Conservation (phyloP, 2,888 invertebrate species). For the Drosophila rellima region DNA sequence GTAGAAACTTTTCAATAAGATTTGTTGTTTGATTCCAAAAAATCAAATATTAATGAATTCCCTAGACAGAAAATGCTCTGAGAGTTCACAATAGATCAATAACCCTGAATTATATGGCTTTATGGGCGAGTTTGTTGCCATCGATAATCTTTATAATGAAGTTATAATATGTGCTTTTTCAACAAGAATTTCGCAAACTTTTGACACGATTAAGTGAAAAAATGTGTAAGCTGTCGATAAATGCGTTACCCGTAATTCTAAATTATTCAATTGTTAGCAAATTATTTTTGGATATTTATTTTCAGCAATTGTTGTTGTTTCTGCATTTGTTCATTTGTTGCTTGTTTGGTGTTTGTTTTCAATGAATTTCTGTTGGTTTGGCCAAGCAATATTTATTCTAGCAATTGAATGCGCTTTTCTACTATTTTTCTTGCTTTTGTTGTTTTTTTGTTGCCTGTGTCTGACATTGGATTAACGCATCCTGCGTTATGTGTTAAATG, state of each 20-base stretch:
- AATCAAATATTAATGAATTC: slow-evolving; percentile 17
- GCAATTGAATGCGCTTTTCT: slow-evolving; percentile 39
- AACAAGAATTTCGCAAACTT: slow-evolving; percentile 13
- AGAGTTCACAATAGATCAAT: slow-evolving; percentile 8
- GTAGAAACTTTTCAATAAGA: slow-evolving; percentile 3
- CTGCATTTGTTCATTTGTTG: slow-evolving; percentile 27
- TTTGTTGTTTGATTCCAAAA: neutral
- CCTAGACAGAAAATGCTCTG: neutral
- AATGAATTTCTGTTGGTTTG: slow-evolving; percentile 22
- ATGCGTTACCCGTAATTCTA: slow-evolving; percentile 6
- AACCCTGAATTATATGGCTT: neutral
- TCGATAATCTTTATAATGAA: slow-evolving; percentile 21
- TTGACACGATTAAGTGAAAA: slow-evolving; percentile 21
- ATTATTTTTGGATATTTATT: slow-evolving; percentile 10
- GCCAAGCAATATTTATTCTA: slow-evolving; percentile 31
- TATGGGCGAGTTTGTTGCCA: neutral
- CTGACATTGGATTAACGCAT: slow-evolving; percentile 3
- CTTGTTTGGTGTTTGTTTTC: slow-evolving; percentile 30
- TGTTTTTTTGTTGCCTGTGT: slow-evolving; percentile 13
- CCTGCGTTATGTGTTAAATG: slow-evolving; percentile 19
- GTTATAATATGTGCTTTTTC: slow-evolving; percentile 20
- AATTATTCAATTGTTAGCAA: slow-evolving; percentile 8
- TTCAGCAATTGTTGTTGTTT: slow-evolving; percentile 14
- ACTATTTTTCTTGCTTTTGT: neutral
- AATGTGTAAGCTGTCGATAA: slow-evolving; percentile 37